A percentile compares a stretch with the other conserved stretches of the same genome.
Conservation (phyloP, 1,140 invertebrate species). For the Drosophila nebulosa region DNA sequence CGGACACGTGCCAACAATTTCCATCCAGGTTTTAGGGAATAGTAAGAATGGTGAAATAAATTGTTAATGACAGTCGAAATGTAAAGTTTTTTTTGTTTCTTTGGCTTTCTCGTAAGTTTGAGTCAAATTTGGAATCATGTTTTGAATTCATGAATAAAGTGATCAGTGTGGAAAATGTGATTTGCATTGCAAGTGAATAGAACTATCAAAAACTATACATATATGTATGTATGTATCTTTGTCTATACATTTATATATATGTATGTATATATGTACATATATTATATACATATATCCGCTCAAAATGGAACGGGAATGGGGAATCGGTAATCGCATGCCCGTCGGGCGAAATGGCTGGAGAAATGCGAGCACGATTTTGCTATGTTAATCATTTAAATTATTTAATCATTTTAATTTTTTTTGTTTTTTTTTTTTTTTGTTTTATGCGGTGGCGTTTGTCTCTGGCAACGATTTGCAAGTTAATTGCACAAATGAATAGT, state of each 20-base stretch:
- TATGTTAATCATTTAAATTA: constrained; percentile 60
- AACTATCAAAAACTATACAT: neutral
- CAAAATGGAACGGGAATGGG: neutral
- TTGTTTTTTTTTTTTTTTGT: neutral
- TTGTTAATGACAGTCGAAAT: neutral
- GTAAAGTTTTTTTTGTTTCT: neutral
- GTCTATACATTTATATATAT: neutral
- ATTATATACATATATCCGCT: constrained; percentile 8
- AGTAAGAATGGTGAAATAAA: neutral
- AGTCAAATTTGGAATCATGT: neutral
- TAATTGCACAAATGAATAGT: constrained; percentile 68
- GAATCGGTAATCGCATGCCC: constrained; percentile 22
- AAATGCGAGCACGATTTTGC: constrained; percentile 50
- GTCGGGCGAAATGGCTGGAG: constrained; percentile 34
- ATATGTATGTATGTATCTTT: neutral
- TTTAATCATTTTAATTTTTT: constrained; percentile 53
- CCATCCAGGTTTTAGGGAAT: neutral
- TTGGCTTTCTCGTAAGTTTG: neutral
- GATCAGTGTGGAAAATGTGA: neutral
- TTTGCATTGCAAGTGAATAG: neutral
- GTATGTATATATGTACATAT: neutral
- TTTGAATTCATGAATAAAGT: constrained; percentile 18
- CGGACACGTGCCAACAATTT: neutral
- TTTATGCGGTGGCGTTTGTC: constrained; percentile 8
- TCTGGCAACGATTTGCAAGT: constrained; percentile 53